These are phyloP conservation scores for Leucoptera coffeella DNA, from an alignment of 2,888 invertebrate species.

Conservation along the genomic window DNA sequence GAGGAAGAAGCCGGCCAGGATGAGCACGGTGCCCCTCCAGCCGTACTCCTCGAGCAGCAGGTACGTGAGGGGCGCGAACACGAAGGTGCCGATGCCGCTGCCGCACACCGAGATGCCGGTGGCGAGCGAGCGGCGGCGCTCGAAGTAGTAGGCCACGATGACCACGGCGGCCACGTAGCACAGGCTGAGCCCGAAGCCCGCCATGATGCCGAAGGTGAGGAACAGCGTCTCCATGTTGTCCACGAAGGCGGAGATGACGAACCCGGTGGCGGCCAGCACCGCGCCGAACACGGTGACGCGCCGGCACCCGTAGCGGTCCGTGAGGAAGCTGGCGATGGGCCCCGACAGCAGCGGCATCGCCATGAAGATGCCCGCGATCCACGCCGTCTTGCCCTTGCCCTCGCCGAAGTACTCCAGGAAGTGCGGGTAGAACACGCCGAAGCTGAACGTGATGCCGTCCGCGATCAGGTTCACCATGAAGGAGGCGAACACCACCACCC, in stretches of 20 bases:
- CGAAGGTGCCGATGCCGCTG: slow-evolving; percentile 81
- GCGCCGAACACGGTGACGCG: slow-evolving; percentile 74
- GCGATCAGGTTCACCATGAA: slow-evolving; percentile 88
- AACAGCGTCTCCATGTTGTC: slow-evolving; percentile 72
- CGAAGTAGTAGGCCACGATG: slow-evolving; percentile 86
- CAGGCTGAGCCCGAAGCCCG: slow-evolving; percentile 78
- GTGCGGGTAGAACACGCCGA: slow-evolving; percentile 84
- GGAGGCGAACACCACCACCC: slow-evolving; percentile 85
- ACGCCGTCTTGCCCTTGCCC: slow-evolving; percentile 80
- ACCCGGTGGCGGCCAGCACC: slow-evolving; percentile 67
- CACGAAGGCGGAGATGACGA: slow-evolving; percentile 69
- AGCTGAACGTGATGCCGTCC: slow-evolving; percentile 88
- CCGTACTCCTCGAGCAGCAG: slow-evolving; percentile 69
- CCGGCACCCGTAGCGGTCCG: slow-evolving; percentile 78
- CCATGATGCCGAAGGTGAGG: slow-evolving; percentile 75
- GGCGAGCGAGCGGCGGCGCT: slow-evolving; percentile 75
- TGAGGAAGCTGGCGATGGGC: slow-evolving; percentile 77
- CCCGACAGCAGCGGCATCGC: slow-evolving; percentile 84
- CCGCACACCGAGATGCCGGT: slow-evolving; percentile 84
- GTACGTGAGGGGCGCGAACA: slow-evolving; percentile 77
- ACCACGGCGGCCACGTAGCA: slow-evolving; percentile 89
- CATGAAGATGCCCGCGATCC: slow-evolving; percentile 87
- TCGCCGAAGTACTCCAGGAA: slow-evolving; percentile 80
- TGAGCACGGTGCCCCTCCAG: slow-evolving; percentile 79
- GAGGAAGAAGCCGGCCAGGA: slow-evolving; percentile 73